Conservation (phyloP, 2,113 vertebrate genomes). For the Ammodytes marinus region DNA sequence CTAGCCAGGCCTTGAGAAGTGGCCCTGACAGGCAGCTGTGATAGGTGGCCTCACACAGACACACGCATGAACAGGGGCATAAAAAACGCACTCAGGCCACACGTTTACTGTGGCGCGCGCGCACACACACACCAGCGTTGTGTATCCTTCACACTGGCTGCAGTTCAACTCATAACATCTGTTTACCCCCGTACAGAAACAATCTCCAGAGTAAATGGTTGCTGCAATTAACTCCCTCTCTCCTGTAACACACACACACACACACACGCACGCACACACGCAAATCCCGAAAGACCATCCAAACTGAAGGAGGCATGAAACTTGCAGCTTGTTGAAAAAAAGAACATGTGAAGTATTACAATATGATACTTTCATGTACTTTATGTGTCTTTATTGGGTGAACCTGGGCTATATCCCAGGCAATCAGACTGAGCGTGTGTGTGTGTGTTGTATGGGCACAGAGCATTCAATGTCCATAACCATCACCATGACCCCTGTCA, state of each 20-base stretch:
- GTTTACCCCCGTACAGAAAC: conserved; percentile 65
- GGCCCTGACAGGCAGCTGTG: conserved; percentile 62
- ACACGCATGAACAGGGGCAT: conserved; percentile 26
- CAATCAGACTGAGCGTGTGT: conserved; percentile 55
- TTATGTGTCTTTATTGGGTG: conserved; percentile 57
- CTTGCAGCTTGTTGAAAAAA: conserved; percentile 45
- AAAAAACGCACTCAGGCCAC: conserved; percentile 12
- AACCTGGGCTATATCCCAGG: conserved; percentile 66
- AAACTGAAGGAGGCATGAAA: conserved; percentile 69
- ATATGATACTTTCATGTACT: conserved; percentile 60
- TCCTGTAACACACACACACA: conserved; percentile 22
- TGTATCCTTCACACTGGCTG: conserved; percentile 68
- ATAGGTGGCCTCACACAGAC: conserved; percentile 33
- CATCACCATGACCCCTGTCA: conserved; percentile 73
- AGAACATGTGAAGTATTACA: conserved; percentile 52
- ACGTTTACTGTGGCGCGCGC: conserved; percentile 22
- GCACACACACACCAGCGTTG: conserved; percentile 27
- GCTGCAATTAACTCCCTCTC: conserved; percentile 62
- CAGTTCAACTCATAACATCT: conserved; percentile 74
- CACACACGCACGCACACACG: conserved; percentile 13
- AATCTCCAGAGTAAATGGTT: conserved; percentile 57
- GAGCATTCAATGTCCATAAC: conserved; percentile 73
- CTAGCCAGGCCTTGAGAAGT: conserved; percentile 63
- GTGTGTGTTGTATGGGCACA: conserved; percentile 60
- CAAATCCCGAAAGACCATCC: conserved; percentile 20